Base-by-base conservation (phyloP, 2,797 vertebrate genomes). In the Helostoma temminkii region DNA sequence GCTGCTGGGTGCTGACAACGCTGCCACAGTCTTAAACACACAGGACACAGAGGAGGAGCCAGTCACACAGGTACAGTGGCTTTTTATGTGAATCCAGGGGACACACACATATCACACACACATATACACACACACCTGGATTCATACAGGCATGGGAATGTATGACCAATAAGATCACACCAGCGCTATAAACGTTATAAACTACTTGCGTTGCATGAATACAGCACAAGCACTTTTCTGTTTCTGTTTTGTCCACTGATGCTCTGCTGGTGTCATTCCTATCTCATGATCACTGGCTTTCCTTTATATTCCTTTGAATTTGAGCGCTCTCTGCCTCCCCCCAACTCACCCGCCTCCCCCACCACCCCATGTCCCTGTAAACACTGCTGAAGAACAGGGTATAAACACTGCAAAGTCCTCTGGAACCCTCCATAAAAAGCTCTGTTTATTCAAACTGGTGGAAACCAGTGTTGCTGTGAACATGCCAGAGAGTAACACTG, bases 1-100 rank as follows among this genome's bases (percentile, higher is more conserved):
- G 41, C 91, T 99, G 68, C 94, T 99, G 76, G 98, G 97, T 48
- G 97, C 97, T 6, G 97, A 98, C 93, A 99, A 93, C 9, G 97
- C 96, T 25, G 96, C 96, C 80, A 97, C 96, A 26, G 96, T 99
- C 78, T 95, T 99, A 87, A 96, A 92, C 60, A 88, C 95, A 46
- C 97, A 97, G 89, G 96, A 97, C 48, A 89, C 94, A 43, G 96
- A 97, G 81, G 97, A 98, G 87, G 96, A 98, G 72, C 81, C 91
- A 0, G 47, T 89, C 57, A 74, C 92, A 65, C 97, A 98, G 96
- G 97, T 98, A 93, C 18, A 53, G 54, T 34, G 73, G 28, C 70
- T 34, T 46, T 37, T 32, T 12, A 9, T 19, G 0, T 50, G 60
- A 67, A 56, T 24, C 39, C 71, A 46, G 43, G 54, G 57, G 30